A percentile compares a stretch with the other conserved stretches of the same genome.
phyloP scores from a whole-genome alignment of 2,113 vertebrate species.

The Cygnus atratus region DNA sequence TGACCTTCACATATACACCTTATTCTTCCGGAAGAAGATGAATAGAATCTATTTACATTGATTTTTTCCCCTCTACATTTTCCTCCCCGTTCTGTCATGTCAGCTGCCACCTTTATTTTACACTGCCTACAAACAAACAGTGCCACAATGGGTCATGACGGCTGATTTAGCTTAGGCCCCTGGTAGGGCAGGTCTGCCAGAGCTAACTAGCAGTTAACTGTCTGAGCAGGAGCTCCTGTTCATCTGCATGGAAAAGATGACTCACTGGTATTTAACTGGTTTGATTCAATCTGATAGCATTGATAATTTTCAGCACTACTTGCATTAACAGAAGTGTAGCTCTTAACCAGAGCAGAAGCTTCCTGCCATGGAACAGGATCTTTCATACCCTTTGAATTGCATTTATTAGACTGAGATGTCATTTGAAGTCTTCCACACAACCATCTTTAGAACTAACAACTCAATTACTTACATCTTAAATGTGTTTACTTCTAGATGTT shows the following conservation, averaged over 20 bases:
- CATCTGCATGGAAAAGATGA: not conserved
- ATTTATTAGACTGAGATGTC: not conserved
- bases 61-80: not conserved
- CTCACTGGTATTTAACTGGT: not conserved
- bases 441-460: not conserved
- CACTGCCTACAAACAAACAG: not conserved
- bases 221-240: not conserved
- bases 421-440: not conserved
- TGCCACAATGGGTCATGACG: not conserved
- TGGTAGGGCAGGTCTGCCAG: not conserved
- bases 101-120: not conserved
- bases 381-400: not conserved
- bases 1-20: rapidly evolving
- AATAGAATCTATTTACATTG: not conserved
- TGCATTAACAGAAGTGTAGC: not conserved
- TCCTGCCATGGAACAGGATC: not conserved
- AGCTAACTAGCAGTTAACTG: not conserved
- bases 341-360: not conserved
- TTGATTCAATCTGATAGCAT: not conserved
- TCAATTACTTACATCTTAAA: not conserved
- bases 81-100: not conserved
- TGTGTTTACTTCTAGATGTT: not conserved
- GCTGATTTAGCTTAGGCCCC: not conserved
- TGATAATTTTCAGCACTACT: not conserved
- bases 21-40: not conserved